These are phyloP conservation scores for Sympetrum striolatum DNA, from an alignment of 2,888 invertebrate genomes.

Conservation along the genomic window DNA sequence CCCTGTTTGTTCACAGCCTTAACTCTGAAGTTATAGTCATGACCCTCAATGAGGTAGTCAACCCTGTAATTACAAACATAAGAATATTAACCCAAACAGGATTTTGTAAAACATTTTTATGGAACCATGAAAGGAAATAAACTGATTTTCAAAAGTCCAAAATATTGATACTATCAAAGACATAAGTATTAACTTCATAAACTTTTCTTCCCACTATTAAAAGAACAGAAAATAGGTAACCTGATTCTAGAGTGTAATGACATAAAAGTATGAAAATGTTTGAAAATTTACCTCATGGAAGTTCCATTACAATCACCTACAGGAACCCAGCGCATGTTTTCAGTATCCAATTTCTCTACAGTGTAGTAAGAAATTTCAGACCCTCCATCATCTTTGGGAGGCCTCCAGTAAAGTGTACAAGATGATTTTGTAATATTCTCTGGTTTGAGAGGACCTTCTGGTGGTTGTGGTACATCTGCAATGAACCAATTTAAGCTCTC, in stretches of 20 bases:
- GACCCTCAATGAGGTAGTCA: conserved; percentile 90
- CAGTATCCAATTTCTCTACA: conserved; percentile 96
- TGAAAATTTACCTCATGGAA: conserved; percentile 62
- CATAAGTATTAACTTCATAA: no score
- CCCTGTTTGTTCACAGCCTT: conserved; percentile 94
- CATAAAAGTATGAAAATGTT: neutral
- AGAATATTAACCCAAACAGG: neutral
- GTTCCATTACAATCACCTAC: conserved; percentile 87
- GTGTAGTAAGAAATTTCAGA: conserved; percentile 88
- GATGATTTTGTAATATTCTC: conserved; percentile 89
- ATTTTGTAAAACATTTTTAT: no score
- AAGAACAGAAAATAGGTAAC: no score
- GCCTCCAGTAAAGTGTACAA: conserved; percentile 83
- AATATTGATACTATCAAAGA: no score
- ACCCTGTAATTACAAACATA: conserved; percentile 62
- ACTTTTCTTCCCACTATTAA: no score
- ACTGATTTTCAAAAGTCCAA: no score
- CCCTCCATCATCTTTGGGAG: conserved; percentile 94
- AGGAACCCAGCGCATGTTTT: conserved; percentile 92
- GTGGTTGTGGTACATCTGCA: conserved; percentile 80
- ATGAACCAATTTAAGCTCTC: conserved; percentile 32
- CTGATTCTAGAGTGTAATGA: neutral
- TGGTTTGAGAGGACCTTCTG: conserved; percentile 89
- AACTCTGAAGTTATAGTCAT: conserved; percentile 94
- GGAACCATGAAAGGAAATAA: no score